Percentiles rank a stretch among this genome's conserved stretches.
Evolutionary conservation across 23 tunicate species (phyloP).

Genomic region (Trididemnum miniatum): DNA sequence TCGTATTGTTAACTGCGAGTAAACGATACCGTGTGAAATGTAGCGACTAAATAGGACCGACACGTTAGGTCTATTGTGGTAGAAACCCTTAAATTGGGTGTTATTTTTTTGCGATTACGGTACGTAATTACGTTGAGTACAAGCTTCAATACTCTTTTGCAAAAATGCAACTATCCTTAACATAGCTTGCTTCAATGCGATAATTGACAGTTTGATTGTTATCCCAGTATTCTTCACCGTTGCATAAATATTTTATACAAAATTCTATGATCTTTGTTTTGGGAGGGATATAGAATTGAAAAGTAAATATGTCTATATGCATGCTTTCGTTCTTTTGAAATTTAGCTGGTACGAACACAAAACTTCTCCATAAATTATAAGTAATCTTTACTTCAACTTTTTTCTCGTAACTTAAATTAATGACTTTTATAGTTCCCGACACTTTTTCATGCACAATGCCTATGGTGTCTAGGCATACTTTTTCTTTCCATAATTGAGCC

Average conservation of each 20-base stretch:
- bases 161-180: no score
- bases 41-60: no score
- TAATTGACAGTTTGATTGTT: slow-evolving; percentile 5
- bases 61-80: no score
- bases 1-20: no score
- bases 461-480: slow-evolving; percentile 1
- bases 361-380: not conserved
- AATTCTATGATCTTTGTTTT: not conserved
- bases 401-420: slow-evolving; percentile 4
- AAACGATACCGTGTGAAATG: no score
- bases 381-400: slow-evolving; percentile 24
- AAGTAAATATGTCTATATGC: slow-evolving; percentile 6
- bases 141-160: no score
- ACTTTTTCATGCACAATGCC: not conserved
- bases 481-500: not conserved
- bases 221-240: slow-evolving; percentile 24
- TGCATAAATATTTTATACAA: slow-evolving; percentile 20
- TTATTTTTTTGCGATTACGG: no score
- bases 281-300: slow-evolving; percentile 12
- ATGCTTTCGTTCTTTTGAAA: not conserved
- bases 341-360: not conserved
- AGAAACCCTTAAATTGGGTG: no score
- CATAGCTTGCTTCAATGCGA: not conserved
- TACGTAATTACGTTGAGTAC: no score
- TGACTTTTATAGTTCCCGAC: slow-evolving; percentile 22